A percentile compares a stretch with the other conserved stretches of the same genome.
Conservation (phyloP, 2,797 vertebrate species). For the Sebastes trivittatus region DNA sequence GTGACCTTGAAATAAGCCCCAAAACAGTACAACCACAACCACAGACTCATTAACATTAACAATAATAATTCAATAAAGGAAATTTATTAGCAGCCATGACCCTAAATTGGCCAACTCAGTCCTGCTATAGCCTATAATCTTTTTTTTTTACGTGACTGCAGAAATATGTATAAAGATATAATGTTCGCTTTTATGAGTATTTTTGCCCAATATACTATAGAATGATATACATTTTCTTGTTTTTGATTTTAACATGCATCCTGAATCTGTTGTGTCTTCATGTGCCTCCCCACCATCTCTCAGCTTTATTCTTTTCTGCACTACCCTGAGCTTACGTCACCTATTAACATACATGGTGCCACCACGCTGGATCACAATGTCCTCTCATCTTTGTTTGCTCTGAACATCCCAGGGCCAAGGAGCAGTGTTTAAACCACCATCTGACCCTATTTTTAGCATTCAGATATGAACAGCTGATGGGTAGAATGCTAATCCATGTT, state of each 20-base stretch:
- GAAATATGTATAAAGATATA: neutral
- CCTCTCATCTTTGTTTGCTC: constrained; percentile 37
- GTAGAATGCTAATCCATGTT: constrained; percentile 41
- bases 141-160: neutral
- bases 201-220: neutral
- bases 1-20: neutral
- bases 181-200: neutral
- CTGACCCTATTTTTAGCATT: constrained; percentile 53
- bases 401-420: constrained; percentile 40
- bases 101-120: no score
- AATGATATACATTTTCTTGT: neutral
- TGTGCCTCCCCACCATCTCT: neutral
- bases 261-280: neutral
- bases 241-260: neutral
- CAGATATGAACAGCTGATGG: constrained; percentile 38
- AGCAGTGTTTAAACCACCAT: constrained; percentile 27
- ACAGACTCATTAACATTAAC: neutral
- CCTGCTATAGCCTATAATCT: neutral
- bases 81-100: neutral
- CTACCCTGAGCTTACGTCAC: neutral
- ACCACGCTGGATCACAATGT: constrained; percentile 8
- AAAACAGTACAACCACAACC: neutral
- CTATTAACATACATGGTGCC: constrained; percentile 5
- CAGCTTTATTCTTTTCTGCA: neutral
- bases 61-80: neutral